Evolutionary conservation across 1,140 invertebrate species (phyloP).

Genomic region (Sycophila sp.): DNA sequence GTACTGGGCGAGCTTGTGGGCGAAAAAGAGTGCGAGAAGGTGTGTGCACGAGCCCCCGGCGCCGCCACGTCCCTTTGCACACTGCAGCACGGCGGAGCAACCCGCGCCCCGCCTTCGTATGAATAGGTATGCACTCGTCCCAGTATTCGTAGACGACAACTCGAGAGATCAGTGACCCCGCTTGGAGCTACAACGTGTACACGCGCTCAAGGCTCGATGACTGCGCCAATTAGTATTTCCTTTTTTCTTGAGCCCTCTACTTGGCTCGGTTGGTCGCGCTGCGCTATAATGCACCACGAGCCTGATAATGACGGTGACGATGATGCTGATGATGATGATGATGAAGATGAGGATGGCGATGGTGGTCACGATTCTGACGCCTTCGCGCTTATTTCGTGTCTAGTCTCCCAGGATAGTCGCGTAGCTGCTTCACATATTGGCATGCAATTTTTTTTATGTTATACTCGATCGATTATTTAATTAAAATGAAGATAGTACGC

Average conservation of each 20-base stretch:
- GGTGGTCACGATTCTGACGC: constrained; percentile 26
- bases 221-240: constrained; percentile 52
- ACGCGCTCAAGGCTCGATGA: constrained; percentile 42
- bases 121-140: constrained; percentile 52
- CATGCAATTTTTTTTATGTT: too few species aligned
- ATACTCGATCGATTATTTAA: too few species aligned
- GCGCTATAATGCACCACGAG: neutral
- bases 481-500: too few species aligned
- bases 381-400: too few species aligned
- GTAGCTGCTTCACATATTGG: too few species aligned
- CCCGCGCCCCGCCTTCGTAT: constrained; percentile 43
- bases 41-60: constrained; percentile 24
- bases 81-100: neutral
- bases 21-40: neutral
- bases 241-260: constrained; percentile 26
- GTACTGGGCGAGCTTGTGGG: constrained; percentile 39
- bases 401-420: too few species aligned
- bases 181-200: neutral
- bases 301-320: neutral
- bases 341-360: neutral
- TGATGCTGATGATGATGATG: neutral
- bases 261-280: neutral
- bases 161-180: constrained; percentile 55
- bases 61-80: constrained; percentile 26
- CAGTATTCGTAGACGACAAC: constrained; percentile 48